Conservation (phyloP, 92 coral and sea anemone species). For the Heliopora coerulea region DNA sequence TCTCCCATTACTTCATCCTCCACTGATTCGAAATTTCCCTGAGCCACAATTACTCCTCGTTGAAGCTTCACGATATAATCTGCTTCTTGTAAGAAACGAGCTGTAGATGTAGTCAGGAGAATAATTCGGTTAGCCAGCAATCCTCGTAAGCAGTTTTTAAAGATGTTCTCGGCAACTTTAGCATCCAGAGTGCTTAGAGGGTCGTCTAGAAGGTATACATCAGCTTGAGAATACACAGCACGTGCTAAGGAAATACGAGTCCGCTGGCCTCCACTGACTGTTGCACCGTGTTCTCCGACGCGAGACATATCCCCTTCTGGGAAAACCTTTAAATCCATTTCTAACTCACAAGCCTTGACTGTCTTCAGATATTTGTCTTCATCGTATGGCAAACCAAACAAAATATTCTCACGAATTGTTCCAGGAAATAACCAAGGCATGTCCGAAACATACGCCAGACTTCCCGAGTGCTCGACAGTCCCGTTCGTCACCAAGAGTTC, state of each 20-base stretch:
- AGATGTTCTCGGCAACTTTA: not conserved
- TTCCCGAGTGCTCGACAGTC: not conserved
- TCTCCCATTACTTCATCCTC: not conserved
- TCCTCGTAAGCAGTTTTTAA: not conserved
- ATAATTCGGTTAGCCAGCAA: conserved; percentile 9
- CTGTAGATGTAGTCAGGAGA: not conserved
- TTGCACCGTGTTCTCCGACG: not conserved
- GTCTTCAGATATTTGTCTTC: not conserved
- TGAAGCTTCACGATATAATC: not conserved
- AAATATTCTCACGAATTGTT: conserved; percentile 27
- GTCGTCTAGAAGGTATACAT: not conserved
- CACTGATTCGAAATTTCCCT: conserved; percentile 2
- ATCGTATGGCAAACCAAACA: not conserved
- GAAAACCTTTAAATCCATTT: not conserved
- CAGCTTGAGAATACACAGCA: conserved; percentile 15
- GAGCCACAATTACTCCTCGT: not conserved
- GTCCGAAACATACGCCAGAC: conserved; percentile 16
- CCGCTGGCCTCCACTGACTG: not conserved
- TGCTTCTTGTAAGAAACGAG: not conserved
- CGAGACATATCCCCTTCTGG: not conserved
- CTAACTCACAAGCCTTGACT: conserved; percentile 18
- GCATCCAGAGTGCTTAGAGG: not conserved
- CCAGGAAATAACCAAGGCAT: conserved; percentile 19
- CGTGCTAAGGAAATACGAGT: conserved; percentile 8
- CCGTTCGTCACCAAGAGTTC: conserved; percentile 10